Percentiles rank a stretch among this genome's conserved stretches.
These are phyloP conservation scores for Cheirogaleus medius DNA, from an alignment of 2,113 vertebrate species.

Conservation along the genomic window DNA sequence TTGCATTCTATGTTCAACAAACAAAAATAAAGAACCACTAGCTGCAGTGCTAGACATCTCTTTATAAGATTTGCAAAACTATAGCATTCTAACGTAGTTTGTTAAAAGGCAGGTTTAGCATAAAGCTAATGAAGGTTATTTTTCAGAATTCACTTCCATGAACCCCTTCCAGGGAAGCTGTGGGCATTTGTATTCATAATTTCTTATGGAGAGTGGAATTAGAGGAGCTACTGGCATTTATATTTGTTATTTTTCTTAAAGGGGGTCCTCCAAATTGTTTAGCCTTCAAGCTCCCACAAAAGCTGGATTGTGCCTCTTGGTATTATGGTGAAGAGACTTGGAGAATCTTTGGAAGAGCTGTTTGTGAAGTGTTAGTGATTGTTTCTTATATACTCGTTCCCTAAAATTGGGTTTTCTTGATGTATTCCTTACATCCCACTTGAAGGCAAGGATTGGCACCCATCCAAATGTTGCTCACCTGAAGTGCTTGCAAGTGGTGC, in stretches of 20 bases:
- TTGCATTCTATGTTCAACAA: neutral
- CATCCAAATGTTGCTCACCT: slow-evolving; percentile 15
- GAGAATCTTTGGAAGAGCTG: neutral
- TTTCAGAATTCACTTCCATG: neutral
- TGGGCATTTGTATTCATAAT: neutral
- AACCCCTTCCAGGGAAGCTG: neutral
- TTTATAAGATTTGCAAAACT: neutral
- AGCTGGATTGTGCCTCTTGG: neutral
- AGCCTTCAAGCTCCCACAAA: neutral
- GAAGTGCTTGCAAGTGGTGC: neutral
- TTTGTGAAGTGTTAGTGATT: neutral
- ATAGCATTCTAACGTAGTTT: neutral
- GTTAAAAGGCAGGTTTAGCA: neutral
- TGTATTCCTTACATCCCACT: neutral
- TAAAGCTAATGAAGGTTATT: neutral
- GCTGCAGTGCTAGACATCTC: neutral
- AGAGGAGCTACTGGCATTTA: neutral
- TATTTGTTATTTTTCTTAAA: slow-evolving; percentile 42
- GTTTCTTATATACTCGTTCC: neutral
- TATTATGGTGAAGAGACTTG: neutral
- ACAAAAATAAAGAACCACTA: neutral
- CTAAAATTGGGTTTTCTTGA: neutral
- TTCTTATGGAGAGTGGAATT: neutral
- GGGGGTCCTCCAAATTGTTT: neutral
- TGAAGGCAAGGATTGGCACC: neutral